phyloP scores from a whole-genome alignment of 1,140 invertebrate genomes.

The Drosophila azteca region DNA sequence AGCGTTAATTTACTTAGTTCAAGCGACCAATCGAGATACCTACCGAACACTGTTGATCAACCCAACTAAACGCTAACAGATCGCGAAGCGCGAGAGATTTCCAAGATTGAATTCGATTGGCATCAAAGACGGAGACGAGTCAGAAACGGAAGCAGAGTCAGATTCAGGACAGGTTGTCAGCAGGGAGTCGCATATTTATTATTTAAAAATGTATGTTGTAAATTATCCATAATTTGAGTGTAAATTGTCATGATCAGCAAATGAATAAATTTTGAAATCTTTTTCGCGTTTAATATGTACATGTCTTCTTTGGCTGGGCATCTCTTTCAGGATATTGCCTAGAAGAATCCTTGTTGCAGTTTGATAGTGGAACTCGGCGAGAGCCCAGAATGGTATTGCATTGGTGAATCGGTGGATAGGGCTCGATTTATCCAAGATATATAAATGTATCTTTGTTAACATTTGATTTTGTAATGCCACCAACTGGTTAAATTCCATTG shows the following conservation, averaged over 20 bases:
- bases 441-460: no score
- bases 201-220: conserved; percentile 70
- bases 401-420: no score
- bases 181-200: conserved; percentile 24
- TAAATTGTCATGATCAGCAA: conserved; percentile 59
- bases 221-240: conserved; percentile 64
- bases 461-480: no score
- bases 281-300: conserved; percentile 67
- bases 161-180: conserved; percentile 9
- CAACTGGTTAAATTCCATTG: no score
- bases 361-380: no score
- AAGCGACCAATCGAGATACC: conserved; percentile 16
- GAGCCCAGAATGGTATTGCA: no score
- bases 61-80: conserved; percentile 37
- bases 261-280: conserved; percentile 79
- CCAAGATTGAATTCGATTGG: conserved; percentile 16
- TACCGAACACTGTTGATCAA: conserved; percentile 42
- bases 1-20: conserved; percentile 49
- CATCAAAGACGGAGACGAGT: not conserved
- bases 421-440: no score
- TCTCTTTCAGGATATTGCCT: not conserved
- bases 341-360: no score
- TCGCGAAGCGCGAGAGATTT: conserved; percentile 50
- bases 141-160: not conserved
- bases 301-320: not conserved